Evolutionary conservation across 1,140 invertebrate species (phyloP), one percentile per base, ranked within the genome.

Genomic region (Schlechtendalia chinensis): DNA sequence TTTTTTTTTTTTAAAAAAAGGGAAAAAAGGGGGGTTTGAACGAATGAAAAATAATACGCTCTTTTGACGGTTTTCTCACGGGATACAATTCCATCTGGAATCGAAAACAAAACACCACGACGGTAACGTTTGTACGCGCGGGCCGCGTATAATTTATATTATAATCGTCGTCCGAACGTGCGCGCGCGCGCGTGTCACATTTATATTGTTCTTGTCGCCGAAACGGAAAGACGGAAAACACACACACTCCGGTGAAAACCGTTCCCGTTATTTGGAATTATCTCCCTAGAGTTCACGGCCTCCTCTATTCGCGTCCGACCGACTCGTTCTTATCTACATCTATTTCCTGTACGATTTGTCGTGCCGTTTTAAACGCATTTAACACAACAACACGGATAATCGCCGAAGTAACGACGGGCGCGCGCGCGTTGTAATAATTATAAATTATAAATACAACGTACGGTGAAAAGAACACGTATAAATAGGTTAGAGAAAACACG

Each of bases 1-100:
- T n/a, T n/a, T n/a, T n/a, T n/a, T n/a, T n/a, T n/a, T n/a, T n/a
- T n/a, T n/a, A n/a, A n/a, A n/a, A n/a, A n/a, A n/a, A n/a, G n/a
- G n/a, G n/a, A n/a, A 39, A 69, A 69, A 69, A 69, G 45, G 45
- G 16, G 47, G 22, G 47, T 19, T 16, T 24, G 32, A 69, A 47
- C 65, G 47, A 65, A 65, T 29, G 32, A 65, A 65, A 65, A 45
- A 47, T 19, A 63, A 32, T 0, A 47, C 22, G 32, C 32, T n/a
- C n/a, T 39, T 39, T 50, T 53, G 67, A 71, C 67, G 19, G 47
- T 45, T 53, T 71, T 71, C 67, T 71, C 67, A 71, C 22, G 67
- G 17, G 11, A 27, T 71, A 71, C 27, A 61, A 61, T 71, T 71
- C 45, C 67, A 71, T 71, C 67, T 71, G 67, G 45, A 71, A 53